Percentiles rank a stretch among this genome's conserved stretches.
Evolutionary conservation across 1,140 invertebrate genomes (phyloP).

Genomic region (Danaus melanippus): DNA sequence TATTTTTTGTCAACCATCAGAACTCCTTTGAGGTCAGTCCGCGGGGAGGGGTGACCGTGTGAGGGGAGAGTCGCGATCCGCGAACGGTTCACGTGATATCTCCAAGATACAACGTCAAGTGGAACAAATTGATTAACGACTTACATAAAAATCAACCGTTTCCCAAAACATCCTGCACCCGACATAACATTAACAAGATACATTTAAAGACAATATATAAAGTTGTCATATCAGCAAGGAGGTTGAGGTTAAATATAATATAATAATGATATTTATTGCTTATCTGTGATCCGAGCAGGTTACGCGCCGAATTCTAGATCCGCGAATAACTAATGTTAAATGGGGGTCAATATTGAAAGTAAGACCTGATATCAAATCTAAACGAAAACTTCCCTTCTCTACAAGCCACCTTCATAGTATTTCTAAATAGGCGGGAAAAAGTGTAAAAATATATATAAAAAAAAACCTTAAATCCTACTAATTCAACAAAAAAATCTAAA

Average conservation of each 20-base stretch:
- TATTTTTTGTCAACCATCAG: too few relatives aligned
- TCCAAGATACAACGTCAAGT: slow-evolving; percentile 9
- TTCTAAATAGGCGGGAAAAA: slow-evolving; percentile 22
- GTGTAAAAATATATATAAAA: neutral
- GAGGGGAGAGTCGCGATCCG: too few relatives aligned
- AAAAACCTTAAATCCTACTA: neutral
- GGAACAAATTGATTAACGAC: slow-evolving; percentile 26
- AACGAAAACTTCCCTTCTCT: slow-evolving; percentile 13
- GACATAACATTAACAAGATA: slow-evolving; percentile 8
- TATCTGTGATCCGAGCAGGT: too few relatives aligned
- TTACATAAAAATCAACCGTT: neutral
- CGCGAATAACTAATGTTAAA: slow-evolving; percentile 20
- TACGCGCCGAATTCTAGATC: slow-evolving; percentile 7
- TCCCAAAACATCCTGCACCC: slow-evolving; percentile 1
- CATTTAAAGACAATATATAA: slow-evolving; percentile 1
- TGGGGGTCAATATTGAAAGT: slow-evolving; percentile 59
- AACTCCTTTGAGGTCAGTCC: too few relatives aligned
- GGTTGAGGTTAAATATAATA: too few relatives aligned
- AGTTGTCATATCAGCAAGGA: neutral
- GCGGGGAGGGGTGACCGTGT: too few relatives aligned
- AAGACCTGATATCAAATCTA: neutral
- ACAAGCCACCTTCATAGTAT: neutral
- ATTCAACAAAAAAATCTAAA: neutral
- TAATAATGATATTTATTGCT: too few relatives aligned
- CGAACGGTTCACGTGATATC: too few relatives aligned